Base-by-base conservation (phyloP, 1,140 invertebrate species). In the Coptotermes formosanus region DNA sequence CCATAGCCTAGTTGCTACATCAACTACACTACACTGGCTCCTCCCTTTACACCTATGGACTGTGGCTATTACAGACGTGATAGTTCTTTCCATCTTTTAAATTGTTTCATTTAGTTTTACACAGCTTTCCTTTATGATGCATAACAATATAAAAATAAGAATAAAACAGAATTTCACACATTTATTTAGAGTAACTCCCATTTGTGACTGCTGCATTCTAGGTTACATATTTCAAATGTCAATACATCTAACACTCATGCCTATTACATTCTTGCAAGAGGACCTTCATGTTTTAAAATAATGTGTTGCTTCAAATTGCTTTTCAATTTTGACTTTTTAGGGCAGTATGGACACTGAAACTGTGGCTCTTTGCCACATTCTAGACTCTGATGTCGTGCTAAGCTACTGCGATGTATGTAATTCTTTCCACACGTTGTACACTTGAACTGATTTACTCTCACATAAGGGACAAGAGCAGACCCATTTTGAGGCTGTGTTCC, bases 331-430 rank as follows among this genome's bases (percentile, higher is more conserved):
- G 90, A 88, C 82, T 89, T 90, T 86, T 91, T 91, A 32, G 88
- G 87, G 86, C 91, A 92, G 85, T 90, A 89, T 6, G 90, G 89
- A 88, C 92, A 93, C 38, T 88, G 88, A 87, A 90, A 92, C 87
- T 89, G 88, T 25, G 88, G 89, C 2, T 87, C 89, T 83, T 90
- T 89, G 45, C 89, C 90, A 85, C 91, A 91, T 82, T 90, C 90
- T 87, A 90, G 90, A 89, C 83, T 59, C 25, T 48, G 88, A 85
- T 88, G 88, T 23, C 82, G 43, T 21, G 87, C 89, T 16, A 91
- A 87, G 83, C 89, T 91, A 25, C 91, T 82, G 55, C 82, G 45
- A 43, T 85, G 32, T 64, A 38, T 48, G 55, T 85, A 85, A 84
- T 48, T 4, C 30, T 52, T 45, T 16, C 83, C 83, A 84, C 83